phyloP scores from a whole-genome alignment of 1,140 invertebrate species.

The Vollenhovia emeryi region DNA sequence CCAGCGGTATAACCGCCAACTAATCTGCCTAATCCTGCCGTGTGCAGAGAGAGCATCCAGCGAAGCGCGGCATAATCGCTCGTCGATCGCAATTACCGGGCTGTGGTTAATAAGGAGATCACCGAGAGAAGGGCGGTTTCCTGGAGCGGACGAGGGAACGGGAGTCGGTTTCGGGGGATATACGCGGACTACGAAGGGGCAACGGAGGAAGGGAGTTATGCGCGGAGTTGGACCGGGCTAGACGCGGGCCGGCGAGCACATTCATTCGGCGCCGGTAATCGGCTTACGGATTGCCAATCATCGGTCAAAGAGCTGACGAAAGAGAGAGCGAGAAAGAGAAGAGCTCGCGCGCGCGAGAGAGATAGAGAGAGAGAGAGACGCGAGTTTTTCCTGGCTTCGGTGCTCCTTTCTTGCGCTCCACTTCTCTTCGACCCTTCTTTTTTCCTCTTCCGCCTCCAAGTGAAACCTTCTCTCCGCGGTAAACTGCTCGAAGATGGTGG shows the following conservation, averaged over 20 bases:
- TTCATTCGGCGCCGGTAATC: slow-evolving; percentile 75
- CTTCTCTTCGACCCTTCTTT: slow-evolving; percentile 56
- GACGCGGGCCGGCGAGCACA: slow-evolving; percentile 70
- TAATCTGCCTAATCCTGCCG: slow-evolving; percentile 77
- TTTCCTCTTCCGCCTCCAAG: slow-evolving; percentile 27
- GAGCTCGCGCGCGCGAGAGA: background rate
- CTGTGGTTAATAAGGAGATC: slow-evolving; percentile 77
- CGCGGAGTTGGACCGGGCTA: slow-evolving; percentile 69
- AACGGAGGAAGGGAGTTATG: slow-evolving; percentile 48
- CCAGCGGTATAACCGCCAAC: slow-evolving; percentile 73
- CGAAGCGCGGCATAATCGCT: slow-evolving; percentile 73
- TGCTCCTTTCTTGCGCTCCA: slow-evolving; percentile 30
- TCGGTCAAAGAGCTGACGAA: slow-evolving; percentile 72
- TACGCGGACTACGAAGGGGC: slow-evolving; percentile 21
- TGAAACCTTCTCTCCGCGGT: slow-evolving; percentile 30
- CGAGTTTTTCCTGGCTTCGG: slow-evolving; percentile 63
- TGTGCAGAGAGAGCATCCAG: slow-evolving; percentile 67
- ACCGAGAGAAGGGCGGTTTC: slow-evolving; percentile 71
- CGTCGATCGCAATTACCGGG: slow-evolving; percentile 76
- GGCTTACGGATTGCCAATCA: slow-evolving; percentile 80
- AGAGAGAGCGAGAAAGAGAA: slow-evolving; percentile 34
- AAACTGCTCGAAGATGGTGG: slow-evolving; percentile 36
- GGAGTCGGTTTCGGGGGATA: slow-evolving; percentile 35
- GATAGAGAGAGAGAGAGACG: slow-evolving; percentile 16
- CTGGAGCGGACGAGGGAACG: slow-evolving; percentile 41